A percentile compares a stretch with the other conserved stretches of the same genome.
These are phyloP conservation scores for Drosophila sucinea DNA, from an alignment of 1,140 invertebrate genomes.

Conservation along the genomic window DNA sequence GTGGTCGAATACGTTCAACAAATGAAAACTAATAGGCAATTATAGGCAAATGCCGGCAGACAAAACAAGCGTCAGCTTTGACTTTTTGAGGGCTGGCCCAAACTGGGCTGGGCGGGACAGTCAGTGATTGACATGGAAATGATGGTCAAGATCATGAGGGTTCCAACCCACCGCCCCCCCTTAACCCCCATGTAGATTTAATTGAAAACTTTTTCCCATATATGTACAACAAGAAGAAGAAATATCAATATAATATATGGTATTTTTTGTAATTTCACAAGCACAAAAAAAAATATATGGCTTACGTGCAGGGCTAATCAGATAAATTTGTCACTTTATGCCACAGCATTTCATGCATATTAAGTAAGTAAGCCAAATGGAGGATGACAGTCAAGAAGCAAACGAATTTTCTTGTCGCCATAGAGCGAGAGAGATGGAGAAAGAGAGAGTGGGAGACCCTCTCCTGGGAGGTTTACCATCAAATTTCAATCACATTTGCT, in stretches of 20 bases:
- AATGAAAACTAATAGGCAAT: conserved; percentile 79
- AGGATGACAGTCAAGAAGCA: background rate
- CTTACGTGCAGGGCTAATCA: conserved; percentile 52
- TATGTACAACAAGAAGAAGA: no score
- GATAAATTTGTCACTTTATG: conserved; percentile 61
- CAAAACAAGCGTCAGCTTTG: conserved; percentile 4
- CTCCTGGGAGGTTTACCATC: conserved; percentile 1
- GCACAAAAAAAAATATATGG: conserved; percentile 27
- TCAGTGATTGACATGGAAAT: background rate
- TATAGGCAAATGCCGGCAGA: conserved; percentile 54
- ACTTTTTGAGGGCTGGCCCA: background rate
- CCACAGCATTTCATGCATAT: conserved; percentile 45
- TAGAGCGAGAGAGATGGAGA: no score
- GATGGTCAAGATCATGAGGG: background rate
- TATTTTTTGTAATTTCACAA: no score
- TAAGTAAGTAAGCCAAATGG: conserved; percentile 25
- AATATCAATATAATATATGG: background rate
- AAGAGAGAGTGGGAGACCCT: background rate
- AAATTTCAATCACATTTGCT: conserved; percentile 26
- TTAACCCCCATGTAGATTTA: background rate
- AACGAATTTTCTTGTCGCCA: no score
- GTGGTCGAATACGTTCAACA: conserved; percentile 62
- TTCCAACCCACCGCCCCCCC: background rate
- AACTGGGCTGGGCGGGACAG: background rate
- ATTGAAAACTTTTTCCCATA: no score